Conservation (phyloP, 2,113 vertebrate species). For the Hyperoodon ampullatus region DNA sequence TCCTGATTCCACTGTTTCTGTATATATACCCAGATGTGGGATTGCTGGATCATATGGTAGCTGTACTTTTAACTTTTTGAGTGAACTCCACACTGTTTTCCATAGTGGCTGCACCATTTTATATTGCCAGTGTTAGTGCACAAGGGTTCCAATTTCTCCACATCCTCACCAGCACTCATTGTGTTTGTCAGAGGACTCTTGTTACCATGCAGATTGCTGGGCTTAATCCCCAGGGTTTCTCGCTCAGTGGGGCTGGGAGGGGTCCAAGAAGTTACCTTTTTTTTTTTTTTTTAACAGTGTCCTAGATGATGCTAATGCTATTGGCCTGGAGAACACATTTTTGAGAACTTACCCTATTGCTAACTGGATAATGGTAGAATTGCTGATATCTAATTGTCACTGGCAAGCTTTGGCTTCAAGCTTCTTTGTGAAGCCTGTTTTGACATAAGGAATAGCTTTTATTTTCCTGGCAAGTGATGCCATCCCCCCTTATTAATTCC, state of each 20-base stretch:
- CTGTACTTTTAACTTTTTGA: background rate
- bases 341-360: background rate
- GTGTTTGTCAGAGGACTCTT: background rate
- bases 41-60: background rate
- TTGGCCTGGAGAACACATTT: background rate
- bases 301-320: background rate
- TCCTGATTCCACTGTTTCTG: background rate
- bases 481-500: slow-evolving; percentile 30
- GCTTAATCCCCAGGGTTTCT: background rate
- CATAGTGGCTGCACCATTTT: background rate
- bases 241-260: background rate
- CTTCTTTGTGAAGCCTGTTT: background rate
- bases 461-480: slow-evolving; percentile 29
- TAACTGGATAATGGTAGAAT: background rate
- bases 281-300: background rate
- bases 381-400: background rate
- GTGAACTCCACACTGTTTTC: background rate
- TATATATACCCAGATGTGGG: background rate
- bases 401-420: background rate
- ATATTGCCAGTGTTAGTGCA: background rate
- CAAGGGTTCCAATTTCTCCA: background rate
- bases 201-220: background rate
- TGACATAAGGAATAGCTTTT: background rate
- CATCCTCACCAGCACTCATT: background rate
- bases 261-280: background rate